Conservation (phyloP, 1,140 invertebrate species). For the Holotrichia oblita region DNA sequence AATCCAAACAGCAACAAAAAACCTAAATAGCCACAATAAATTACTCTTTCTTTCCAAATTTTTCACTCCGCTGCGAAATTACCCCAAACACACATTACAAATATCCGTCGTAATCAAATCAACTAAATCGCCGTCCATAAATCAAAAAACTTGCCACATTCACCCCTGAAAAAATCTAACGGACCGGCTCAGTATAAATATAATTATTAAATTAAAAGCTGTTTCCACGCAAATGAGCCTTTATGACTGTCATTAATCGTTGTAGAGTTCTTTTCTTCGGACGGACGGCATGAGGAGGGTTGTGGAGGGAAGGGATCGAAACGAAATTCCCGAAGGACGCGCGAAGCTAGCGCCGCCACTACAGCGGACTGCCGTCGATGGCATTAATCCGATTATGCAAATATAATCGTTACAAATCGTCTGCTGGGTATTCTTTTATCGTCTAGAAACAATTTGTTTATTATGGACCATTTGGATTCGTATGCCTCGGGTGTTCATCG, state of each 20-base stretch:
- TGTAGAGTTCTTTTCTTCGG: constrained; percentile 29
- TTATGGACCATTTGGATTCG: constrained; percentile 31
- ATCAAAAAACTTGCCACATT: not conserved
- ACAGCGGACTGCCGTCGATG: not conserved
- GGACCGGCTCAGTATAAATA: constrained; percentile 16
- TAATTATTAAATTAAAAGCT: constrained; percentile 42
- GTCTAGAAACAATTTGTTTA: constrained; percentile 41
- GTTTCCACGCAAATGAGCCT: constrained; percentile 41
- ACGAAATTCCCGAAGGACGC: not conserved
- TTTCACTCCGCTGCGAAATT: not conserved
- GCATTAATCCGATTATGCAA: constrained; percentile 40
- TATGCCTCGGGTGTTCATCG: not conserved
- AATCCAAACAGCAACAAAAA: no score
- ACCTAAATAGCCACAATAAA: not conserved
- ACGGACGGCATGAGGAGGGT: not conserved
- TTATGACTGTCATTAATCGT: constrained; percentile 39
- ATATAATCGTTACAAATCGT: constrained; percentile 42
- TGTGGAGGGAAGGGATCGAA: not conserved
- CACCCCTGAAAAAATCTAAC: not conserved
- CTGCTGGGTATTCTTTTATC: constrained; percentile 39
- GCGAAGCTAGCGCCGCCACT: constrained; percentile 30
- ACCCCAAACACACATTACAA: constrained; percentile 5
- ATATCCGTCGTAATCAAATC: constrained; percentile 11
- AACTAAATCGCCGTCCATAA: constrained; percentile 7
- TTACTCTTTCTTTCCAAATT: not conserved